Percentiles rank a stretch among this genome's conserved stretches.
These are phyloP conservation scores for Lycaon pictus DNA, from an alignment of 2,113 vertebrate genomes.

Conservation along the genomic window DNA sequence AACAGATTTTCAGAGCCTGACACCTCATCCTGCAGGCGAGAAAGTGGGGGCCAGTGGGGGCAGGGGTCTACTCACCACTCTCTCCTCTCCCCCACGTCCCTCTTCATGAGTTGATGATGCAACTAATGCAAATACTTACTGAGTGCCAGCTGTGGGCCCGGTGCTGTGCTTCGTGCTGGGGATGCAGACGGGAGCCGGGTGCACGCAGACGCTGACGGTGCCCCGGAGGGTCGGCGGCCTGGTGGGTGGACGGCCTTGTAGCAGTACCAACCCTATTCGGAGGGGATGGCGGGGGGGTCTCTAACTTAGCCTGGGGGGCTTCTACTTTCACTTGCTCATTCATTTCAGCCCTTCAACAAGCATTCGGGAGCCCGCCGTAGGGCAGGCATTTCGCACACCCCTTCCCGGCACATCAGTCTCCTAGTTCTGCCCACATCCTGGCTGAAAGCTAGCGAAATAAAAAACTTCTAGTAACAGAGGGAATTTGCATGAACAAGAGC, in stretches of 20 bases:
- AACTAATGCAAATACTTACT: not conserved
- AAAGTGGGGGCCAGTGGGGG: not conserved
- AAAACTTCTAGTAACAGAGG: not conserved
- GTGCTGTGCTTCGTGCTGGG: not conserved
- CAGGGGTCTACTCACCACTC: accelerated
- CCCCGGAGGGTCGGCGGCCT: not conserved
- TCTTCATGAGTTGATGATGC: too few relatives aligned
- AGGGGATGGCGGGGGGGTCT: not conserved
- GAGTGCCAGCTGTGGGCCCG: accelerated
- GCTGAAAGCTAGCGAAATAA: not conserved
- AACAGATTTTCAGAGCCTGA: not conserved
- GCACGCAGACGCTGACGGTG: accelerated
- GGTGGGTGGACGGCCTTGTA: not conserved
- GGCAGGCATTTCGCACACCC: not conserved
- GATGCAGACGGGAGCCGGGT: not conserved
- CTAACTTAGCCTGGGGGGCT: not conserved
- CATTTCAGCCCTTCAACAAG: not conserved
- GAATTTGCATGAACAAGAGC: not conserved
- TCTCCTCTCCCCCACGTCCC: not conserved
- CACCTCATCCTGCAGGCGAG: not conserved
- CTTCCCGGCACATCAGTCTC: not conserved
- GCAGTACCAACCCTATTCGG: not conserved
- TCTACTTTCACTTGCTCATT: not conserved
- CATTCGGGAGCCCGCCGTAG: not conserved
- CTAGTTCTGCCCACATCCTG: not conserved